Evolutionary conservation across 2,888 invertebrate genomes (phyloP).

Genomic region (Noctuana brunneofusca): DNA sequence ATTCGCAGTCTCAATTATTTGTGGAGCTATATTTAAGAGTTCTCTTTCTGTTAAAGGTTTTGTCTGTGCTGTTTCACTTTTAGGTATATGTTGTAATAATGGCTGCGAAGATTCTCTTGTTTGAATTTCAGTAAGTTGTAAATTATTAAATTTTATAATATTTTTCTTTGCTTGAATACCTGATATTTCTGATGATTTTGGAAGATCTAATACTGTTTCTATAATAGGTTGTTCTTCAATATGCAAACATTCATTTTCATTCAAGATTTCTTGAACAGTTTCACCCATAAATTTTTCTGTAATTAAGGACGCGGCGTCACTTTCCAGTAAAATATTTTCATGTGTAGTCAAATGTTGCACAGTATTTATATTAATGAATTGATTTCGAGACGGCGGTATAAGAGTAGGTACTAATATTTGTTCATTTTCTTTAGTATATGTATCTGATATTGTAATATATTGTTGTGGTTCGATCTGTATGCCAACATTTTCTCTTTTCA

Average conservation of each 20-base stretch:
- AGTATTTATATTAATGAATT: constrained; percentile 53
- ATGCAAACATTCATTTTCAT: constrained; percentile 46
- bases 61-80: constrained; percentile 53
- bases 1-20: constrained; percentile 54
- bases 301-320: constrained; percentile 43
- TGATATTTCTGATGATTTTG: constrained; percentile 35
- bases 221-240: constrained; percentile 49
- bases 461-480: constrained; percentile 54
- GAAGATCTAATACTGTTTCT: constrained; percentile 42
- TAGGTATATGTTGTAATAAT: constrained; percentile 43
- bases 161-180: constrained; percentile 41
- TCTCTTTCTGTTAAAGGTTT: constrained; percentile 51
- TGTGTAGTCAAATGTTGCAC: constrained; percentile 57
- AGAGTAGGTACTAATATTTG: constrained; percentile 44
- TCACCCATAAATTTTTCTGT: constrained; percentile 47
- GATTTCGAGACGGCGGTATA: constrained; percentile 44
- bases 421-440: constrained; percentile 58
- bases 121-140: constrained; percentile 47
- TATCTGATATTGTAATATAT: constrained; percentile 58
- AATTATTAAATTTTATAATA: constrained; percentile 42
- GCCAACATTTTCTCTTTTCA: constrained; percentile 48
- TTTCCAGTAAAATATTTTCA: constrained; percentile 62
- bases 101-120: constrained; percentile 44
- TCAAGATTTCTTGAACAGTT: constrained; percentile 45
- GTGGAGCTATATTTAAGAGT: constrained; percentile 52